phyloP scores from a whole-genome alignment of 2,888 invertebrate species.

The Drosophila demipolita region DNA sequence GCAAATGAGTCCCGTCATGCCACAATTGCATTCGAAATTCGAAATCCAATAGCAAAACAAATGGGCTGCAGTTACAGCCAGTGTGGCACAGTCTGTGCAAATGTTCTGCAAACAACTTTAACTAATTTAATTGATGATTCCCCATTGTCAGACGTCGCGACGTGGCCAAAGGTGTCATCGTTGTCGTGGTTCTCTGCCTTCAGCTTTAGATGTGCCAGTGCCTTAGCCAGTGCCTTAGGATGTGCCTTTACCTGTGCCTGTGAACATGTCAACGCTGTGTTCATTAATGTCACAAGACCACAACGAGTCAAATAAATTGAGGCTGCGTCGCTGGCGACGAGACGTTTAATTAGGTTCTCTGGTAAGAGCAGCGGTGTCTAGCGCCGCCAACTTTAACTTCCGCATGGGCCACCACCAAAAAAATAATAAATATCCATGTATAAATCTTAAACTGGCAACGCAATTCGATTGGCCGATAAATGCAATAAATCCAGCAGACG shows the following conservation, averaged over 20 bases:
- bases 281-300: constrained; percentile 73
- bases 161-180: constrained; percentile 78
- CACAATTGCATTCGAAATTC: constrained; percentile 58
- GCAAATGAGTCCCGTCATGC: constrained; percentile 72
- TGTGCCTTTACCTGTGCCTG: constrained; percentile 31
- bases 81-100: constrained; percentile 39
- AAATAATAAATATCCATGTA: constrained; percentile 47
- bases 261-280: constrained; percentile 74
- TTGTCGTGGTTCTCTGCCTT: constrained; percentile 51
- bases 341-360: constrained; percentile 66
- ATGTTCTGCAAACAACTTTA: constrained; percentile 75
- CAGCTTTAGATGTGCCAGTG: constrained; percentile 4
- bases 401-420: constrained; percentile 49
- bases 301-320: constrained; percentile 77
- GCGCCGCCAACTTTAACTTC: constrained; percentile 51
- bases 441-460: constrained; percentile 71
- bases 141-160: constrained; percentile 69
- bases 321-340: constrained; percentile 35
- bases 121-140: constrained; percentile 79
- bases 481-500: constrained; percentile 70
- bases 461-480: constrained; percentile 77
- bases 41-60: constrained; percentile 29
- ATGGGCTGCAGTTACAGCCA: constrained; percentile 20
- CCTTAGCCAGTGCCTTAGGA: background rate
- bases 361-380: constrained; percentile 1